A percentile compares a stretch with the other conserved stretches of the same genome.
phyloP scores from a whole-genome alignment of 2,888 invertebrate species.

The Celastrina argiolus region DNA sequence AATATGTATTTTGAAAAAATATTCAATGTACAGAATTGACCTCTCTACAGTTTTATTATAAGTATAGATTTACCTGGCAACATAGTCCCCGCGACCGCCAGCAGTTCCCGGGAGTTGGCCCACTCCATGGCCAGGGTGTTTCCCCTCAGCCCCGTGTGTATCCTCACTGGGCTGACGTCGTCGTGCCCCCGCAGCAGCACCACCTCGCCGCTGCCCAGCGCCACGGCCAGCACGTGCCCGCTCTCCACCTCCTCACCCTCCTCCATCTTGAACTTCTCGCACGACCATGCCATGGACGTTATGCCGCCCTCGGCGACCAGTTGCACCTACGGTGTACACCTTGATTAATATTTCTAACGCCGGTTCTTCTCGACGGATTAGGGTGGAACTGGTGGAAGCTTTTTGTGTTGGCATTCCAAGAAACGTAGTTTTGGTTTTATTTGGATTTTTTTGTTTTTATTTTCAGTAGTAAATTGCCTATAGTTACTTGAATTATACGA shows the following conservation, averaged over 20 bases:
- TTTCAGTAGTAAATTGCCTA: too few species aligned
- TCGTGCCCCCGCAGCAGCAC: conserved; percentile 94
- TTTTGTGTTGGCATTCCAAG: too few species aligned
- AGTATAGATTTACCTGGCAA: too few species aligned
- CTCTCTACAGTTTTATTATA: too few species aligned
- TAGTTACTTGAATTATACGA: too few species aligned
- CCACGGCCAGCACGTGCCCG: conserved; percentile 89
- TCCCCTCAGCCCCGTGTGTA: conserved; percentile 88
- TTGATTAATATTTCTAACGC: too few species aligned
- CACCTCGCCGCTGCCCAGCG: conserved; percentile 92
- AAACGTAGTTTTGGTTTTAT: too few species aligned
- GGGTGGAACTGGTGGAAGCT: too few species aligned
- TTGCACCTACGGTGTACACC: conserved; percentile 74
- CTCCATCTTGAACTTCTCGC: conserved; percentile 98
- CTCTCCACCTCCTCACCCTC: conserved; percentile 88
- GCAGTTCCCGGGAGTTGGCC: conserved; percentile 95
- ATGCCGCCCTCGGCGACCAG: conserved; percentile 92
- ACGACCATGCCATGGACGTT: conserved; percentile 96
- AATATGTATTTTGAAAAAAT: too few species aligned
- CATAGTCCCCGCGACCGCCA: conserved; percentile 92
- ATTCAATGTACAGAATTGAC: too few species aligned
- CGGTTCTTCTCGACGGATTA: too few species aligned
- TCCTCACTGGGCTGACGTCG: conserved; percentile 92
- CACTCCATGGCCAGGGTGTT: conserved; percentile 93
- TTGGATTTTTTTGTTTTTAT: too few species aligned